Conservation (phyloP, 2,113 vertebrate species). For the Baryphthengus martii region DNA sequence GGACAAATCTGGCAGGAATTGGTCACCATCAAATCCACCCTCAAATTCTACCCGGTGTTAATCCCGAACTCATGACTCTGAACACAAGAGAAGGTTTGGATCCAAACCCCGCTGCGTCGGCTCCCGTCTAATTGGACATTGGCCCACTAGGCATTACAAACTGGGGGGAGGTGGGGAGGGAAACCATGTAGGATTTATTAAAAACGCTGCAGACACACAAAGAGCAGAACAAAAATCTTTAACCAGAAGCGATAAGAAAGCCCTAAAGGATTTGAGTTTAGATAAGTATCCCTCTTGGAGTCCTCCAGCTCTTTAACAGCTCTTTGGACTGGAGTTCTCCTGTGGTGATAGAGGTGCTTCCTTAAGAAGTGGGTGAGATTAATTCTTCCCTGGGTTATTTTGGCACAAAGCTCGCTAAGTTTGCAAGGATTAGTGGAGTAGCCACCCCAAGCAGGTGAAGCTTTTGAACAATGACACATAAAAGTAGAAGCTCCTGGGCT, state of each 20-base stretch:
- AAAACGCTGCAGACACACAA: slow-evolving; percentile 1
- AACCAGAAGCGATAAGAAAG: background rate
- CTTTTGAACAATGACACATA: background rate
- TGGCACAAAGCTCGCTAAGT: background rate
- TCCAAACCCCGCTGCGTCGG: background rate
- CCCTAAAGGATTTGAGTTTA: background rate
- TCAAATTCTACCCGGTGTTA: background rate
- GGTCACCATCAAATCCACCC: background rate
- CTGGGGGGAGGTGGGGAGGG: background rate
- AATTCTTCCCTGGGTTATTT: background rate
- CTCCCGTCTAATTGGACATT: background rate
- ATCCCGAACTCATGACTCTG: background rate
- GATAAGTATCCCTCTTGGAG: background rate
- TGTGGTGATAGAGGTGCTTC: background rate
- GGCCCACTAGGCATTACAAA: background rate
- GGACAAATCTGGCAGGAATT: background rate
- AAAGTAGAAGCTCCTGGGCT: background rate
- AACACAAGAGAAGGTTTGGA: background rate
- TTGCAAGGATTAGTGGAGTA: background rate
- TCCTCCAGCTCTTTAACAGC: background rate
- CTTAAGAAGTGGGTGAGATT: background rate
- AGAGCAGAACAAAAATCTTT: background rate
- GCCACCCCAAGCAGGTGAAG: background rate
- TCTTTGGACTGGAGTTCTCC: background rate
- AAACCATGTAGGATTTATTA: background rate